Percentiles rank a stretch among this genome's conserved stretches.
phyloP scores from a whole-genome alignment of 2,113 vertebrate species.

The Acanthisitta chloris region DNA sequence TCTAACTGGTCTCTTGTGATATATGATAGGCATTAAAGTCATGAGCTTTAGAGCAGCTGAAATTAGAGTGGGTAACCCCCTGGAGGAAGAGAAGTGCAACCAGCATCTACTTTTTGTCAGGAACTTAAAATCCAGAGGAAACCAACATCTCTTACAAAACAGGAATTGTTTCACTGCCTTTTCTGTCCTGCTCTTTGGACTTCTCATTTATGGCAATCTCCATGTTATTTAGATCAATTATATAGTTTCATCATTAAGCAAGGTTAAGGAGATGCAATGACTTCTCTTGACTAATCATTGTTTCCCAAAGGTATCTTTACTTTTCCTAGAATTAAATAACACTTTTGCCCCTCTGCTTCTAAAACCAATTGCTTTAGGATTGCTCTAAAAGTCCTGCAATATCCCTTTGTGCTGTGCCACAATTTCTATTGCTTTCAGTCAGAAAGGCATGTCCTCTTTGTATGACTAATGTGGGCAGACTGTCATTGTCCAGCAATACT shows the following conservation, averaged over 20 bases:
- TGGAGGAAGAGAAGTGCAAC: not conserved
- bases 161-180: not conserved
- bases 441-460: not conserved
- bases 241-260: not conserved
- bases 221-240: not conserved
- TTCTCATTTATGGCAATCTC: not conserved
- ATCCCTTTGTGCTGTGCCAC: not conserved
- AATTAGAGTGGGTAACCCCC: not conserved
- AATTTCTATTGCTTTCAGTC: not conserved
- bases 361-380: not conserved
- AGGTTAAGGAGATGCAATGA: not conserved
- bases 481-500: not conserved
- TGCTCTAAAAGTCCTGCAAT: not conserved
- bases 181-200: not conserved
- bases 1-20: not conserved
- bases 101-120: not conserved
- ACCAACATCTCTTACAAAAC: not conserved
- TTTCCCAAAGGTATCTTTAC: not conserved
- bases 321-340: not conserved
- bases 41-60: not conserved
- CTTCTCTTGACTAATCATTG: not conserved
- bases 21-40: not conserved
- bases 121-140: not conserved
- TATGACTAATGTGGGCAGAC: not conserved
- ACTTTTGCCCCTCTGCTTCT: not conserved